Evolutionary conservation across 1,140 invertebrate genomes (phyloP), one percentile per base, ranked within the genome.

Genomic region (Nylanderia fulva): DNA sequence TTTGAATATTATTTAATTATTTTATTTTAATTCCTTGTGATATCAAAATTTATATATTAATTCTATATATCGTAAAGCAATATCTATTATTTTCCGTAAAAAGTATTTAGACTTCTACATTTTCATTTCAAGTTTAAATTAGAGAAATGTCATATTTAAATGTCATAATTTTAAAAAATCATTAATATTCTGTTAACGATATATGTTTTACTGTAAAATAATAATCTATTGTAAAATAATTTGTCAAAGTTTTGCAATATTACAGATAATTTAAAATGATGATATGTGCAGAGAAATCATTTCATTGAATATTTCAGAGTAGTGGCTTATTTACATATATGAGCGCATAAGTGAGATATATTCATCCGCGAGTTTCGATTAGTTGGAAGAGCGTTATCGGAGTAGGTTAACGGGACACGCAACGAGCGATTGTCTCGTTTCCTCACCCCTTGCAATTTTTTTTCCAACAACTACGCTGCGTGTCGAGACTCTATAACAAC

Each of bases 401-500:
- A 85, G 74, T 77, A 56, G 83, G 61, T 64, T 75, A 77, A 66
- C n/a, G 36, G 72, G 33, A 76, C 39, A 60, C 18, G 61, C 45
- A 54, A 36, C n/a, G n/a, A 56, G 15, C 72, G 45, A 42, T 48
- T 85, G 64, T 85, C 52, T 77, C 72, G 24, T 82, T 36, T 56
- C n/a, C 27, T 36, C 24, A 5, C 33, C 39, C 21, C 9, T 69
- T 74, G 36, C 58, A 21, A 24, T 4, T 39, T 39, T 74, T 61
- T 66, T 56, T 66, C 0, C 21, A 56, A 54, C 66, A 48, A 33
- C 36, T 21, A 24, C 39, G 18, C 33, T 39, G 42, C 54, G 58
- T 27, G 71, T 48, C 29, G 76, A 88, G 86, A 89, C 86, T 80
- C 75, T 86, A 87, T 91, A 89, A 91, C 86, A 48, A 84, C 18